Evolutionary conservation across 2,888 invertebrate genomes (phyloP).

Genomic region (Mesodorylaimus sp.): DNA sequence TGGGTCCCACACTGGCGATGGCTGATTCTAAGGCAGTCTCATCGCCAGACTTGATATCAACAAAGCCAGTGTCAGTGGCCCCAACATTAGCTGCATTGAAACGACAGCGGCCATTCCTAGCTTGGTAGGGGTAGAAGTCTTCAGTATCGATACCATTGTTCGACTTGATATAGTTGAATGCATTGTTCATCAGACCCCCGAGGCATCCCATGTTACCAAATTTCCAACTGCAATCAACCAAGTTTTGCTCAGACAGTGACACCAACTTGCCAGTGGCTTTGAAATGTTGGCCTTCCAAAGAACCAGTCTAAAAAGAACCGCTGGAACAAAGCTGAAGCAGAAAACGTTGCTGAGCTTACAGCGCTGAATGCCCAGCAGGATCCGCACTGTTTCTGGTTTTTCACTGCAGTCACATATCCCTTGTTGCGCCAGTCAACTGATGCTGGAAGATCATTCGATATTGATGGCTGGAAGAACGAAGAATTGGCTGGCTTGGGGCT

Average conservation of each 20-base stretch:
- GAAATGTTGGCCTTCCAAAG: conserved; percentile 32
- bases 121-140: conserved; percentile 64
- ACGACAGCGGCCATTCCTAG: conserved; percentile 31
- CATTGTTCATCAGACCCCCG: conserved; percentile 36
- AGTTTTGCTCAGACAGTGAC: conserved; percentile 32
- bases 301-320: conserved; percentile 45
- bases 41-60: conserved; percentile 26
- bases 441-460: background rate
- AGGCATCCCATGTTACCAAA: conserved; percentile 35
- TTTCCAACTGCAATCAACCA: conserved; percentile 34
- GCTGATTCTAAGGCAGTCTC: conserved; percentile 23
- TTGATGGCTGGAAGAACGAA: conserved; percentile 3
- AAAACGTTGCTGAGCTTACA: too few species aligned
- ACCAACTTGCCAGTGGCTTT: conserved; percentile 44
- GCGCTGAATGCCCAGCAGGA: too few species aligned
- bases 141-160: conserved; percentile 66
- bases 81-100: conserved; percentile 25
- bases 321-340: background rate
- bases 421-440: conserved; percentile 49
- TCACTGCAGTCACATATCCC: conserved; percentile 48
- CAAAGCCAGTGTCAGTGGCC: conserved; percentile 29
- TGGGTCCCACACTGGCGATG: conserved; percentile 27
- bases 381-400: conserved; percentile 50
- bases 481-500: background rate
- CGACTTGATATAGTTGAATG: conserved; percentile 34